Percentiles rank a stretch among this genome's conserved stretches.
Evolutionary conservation across 2,113 vertebrate species (phyloP).

Genomic region (Machaerirhynchus nigripectus): DNA sequence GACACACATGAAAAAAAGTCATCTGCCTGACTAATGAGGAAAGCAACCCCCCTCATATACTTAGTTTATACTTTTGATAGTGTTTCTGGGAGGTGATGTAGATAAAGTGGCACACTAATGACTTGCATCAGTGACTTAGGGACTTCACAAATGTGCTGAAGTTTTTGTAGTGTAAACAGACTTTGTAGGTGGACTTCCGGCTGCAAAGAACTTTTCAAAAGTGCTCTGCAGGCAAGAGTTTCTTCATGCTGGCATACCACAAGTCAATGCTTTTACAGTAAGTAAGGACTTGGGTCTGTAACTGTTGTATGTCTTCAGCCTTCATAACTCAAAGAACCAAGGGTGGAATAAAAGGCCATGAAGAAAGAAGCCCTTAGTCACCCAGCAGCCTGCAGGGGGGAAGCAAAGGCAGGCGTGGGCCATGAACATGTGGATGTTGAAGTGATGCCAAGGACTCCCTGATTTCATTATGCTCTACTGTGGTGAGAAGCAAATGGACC

Average conservation of each 20-base stretch:
- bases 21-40: neutral
- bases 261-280: neutral
- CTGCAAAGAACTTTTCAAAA: neutral
- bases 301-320: neutral
- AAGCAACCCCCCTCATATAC: neutral
- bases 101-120: neutral
- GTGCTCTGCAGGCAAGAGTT: neutral
- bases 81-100: neutral
- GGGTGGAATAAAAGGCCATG: neutral
- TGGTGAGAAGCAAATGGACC: neutral
- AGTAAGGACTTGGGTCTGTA: neutral
- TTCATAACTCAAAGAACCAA: neutral
- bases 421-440: neutral
- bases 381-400: fast-evolving
- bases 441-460: neutral
- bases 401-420: neutral
- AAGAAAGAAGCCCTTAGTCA: neutral
- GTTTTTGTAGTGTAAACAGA: neutral
- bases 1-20: neutral
- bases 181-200: neutral
- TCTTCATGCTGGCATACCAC: neutral
- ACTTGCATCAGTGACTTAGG: neutral
- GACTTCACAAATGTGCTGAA: neutral
- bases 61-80: neutral
- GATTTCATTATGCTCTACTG: neutral